phyloP scores from a whole-genome alignment of 2,113 vertebrate species.

The Lycaon pictus region DNA sequence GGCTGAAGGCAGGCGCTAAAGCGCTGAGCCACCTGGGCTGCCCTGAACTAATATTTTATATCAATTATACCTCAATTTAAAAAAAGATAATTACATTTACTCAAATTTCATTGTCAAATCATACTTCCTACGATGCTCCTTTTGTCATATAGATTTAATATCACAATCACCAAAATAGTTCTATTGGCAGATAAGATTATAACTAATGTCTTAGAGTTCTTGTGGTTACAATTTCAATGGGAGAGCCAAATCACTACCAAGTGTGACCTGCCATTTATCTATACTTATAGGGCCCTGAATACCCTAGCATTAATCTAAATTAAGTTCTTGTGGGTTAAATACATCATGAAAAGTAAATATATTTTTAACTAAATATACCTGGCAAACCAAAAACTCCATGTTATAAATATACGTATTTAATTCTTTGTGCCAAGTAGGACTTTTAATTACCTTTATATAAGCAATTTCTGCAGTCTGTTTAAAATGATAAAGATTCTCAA shows the following conservation, averaged over 20 bases:
- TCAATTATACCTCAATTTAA: neutral
- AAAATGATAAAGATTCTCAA: slow-evolving; percentile 20
- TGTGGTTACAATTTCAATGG: neutral
- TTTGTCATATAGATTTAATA: neutral
- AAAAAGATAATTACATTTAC: neutral
- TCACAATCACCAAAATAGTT: neutral
- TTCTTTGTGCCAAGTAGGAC: neutral
- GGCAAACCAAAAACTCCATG: neutral
- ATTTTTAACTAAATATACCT: slow-evolving; percentile 12
- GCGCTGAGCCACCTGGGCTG: no score
- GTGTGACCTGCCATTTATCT: neutral
- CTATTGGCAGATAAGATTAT: neutral
- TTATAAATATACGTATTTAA: neutral
- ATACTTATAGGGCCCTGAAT: neutral
- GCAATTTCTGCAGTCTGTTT: neutral
- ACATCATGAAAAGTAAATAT: neutral
- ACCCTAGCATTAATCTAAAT: neutral
- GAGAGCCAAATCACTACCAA: neutral
- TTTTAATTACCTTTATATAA: slow-evolving; percentile 20
- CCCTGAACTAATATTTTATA: neutral
- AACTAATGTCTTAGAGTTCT: neutral
- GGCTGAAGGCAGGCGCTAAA: no score
- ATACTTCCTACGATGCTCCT: neutral
- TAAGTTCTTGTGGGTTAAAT: neutral
- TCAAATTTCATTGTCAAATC: neutral